Conservation (phyloP, 2,888 invertebrate genomes). For the Dolichopus griseipennis region DNA sequence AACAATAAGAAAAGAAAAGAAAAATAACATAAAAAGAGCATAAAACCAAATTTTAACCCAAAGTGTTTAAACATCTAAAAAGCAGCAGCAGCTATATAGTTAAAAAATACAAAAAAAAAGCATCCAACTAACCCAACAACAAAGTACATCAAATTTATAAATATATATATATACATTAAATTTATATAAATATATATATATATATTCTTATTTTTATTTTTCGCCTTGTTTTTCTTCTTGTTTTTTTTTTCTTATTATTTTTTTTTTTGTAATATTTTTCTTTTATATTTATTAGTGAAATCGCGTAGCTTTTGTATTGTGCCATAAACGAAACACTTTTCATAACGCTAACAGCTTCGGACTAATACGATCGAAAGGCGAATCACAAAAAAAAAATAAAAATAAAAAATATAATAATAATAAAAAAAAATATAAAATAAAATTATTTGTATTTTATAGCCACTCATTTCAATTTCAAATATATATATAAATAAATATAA, state of each 20-base stretch:
- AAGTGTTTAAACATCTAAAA: neutral
- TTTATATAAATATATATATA: neutral
- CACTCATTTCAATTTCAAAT: conserved; percentile 6
- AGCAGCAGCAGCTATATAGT: neutral
- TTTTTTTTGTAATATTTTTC: conserved; percentile 2
- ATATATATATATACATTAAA: no score
- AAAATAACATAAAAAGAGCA: neutral
- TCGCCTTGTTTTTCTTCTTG: neutral
- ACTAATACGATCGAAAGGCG: conserved; percentile 31
- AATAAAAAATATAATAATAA: neutral
- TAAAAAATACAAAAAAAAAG: no score
- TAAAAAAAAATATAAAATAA: no score
- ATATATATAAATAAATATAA: neutral
- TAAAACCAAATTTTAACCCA: neutral
- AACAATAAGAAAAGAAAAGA: neutral
- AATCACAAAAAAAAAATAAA: conserved; percentile 16
- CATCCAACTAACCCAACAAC: neutral
- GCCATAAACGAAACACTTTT: conserved; percentile 45
- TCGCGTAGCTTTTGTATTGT: conserved; percentile 43
- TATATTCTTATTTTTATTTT: neutral
- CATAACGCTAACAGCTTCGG: conserved; percentile 45
- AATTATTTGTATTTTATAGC: conserved; percentile 16
- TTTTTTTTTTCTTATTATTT: neutral
- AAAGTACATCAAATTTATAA: neutral
- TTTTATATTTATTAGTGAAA: conserved; percentile 22